A percentile compares a stretch with the other conserved stretches of the same genome.
Conservation (phyloP, 2,113 vertebrate genomes). For the Scytalopus superciliaris region DNA sequence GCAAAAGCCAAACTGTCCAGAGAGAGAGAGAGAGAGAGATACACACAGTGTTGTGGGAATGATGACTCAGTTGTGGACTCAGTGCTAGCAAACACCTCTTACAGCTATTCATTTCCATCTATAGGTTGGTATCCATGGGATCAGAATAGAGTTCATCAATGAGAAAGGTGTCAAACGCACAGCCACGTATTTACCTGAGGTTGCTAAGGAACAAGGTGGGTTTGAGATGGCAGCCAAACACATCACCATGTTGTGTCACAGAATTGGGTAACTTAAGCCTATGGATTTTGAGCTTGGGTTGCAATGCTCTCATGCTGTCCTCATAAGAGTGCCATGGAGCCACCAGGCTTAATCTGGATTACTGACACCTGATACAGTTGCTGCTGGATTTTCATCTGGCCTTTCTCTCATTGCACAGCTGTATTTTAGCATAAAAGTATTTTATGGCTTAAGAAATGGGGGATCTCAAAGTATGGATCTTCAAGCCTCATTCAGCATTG, state of each 20-base stretch:
- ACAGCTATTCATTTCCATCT: slow-evolving; percentile 63
- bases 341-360: not conserved
- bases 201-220: slow-evolving; percentile 87
- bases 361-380: not conserved
- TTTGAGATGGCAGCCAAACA: slow-evolving; percentile 51
- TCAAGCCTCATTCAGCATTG: slow-evolving; percentile 26
- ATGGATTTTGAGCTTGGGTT: not conserved
- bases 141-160: slow-evolving; percentile 87
- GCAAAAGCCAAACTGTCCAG: not conserved
- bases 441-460: slow-evolving; percentile 27
- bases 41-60: not conserved
- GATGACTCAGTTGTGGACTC: not conserved
- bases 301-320: not conserved
- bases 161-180: slow-evolving; percentile 86
- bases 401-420: slow-evolving; percentile 1
- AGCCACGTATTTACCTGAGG: slow-evolving; percentile 87
- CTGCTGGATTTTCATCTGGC: slow-evolving; percentile 28
- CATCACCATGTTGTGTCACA: not conserved
- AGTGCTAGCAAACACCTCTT: slow-evolving; percentile 51
- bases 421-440: slow-evolving; percentile 17
- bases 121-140: slow-evolving; percentile 86
- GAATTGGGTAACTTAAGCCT: not conserved
- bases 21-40: not conserved
- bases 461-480: slow-evolving; percentile 21
- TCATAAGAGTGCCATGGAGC: not conserved